Evolutionary conservation across 2,113 vertebrate species (phyloP), one percentile per base, ranked within the genome.

Genomic region (Rhegmatorhina hoffmannsi): DNA sequence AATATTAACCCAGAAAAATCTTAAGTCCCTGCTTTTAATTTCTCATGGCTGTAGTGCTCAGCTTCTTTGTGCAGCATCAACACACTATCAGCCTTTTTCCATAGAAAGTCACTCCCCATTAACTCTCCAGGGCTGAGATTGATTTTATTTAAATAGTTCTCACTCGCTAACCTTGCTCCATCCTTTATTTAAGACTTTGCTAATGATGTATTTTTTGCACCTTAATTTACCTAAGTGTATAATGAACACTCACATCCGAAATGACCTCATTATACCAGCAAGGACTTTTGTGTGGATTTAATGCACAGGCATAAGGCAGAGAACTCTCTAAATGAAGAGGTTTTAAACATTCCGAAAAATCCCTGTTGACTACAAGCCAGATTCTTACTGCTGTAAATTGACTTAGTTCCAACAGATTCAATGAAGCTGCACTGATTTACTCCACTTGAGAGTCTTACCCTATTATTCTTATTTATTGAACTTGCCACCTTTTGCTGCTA

Each of bases 121-220:
- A 89, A 69, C 55, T 91, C 47, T 76, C 84, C 38, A 59, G 67
- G 47, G 31, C 72, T 74, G 92, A 95, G 62, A 85, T 29, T 81
- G 67, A 89, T 92, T 94, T 96, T 80, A 82, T 64, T 90, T 93
- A 85, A 92, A 90, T 75, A 87, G 88, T 90, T 93, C 76, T 95
- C 90, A 92, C 94, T 92, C 11, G 3, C 52, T 96, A 95, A 89
- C 87, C 78, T 91, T 82, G 75, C 80, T 94, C 84, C 63, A 77
- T 89, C 66, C 68, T 94, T 81, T 89, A 94, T 94, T 93, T 95
- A 92, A 87, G 84, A 95, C 89, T 94, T 96, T 94, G 72, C 79
- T 95, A 96, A 93, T 91, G 84, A 96, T 14, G 11, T 58, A 3
- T 31, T 67, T 87, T 92, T 87, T 36, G 14, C 84, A 6, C 72